Evolutionary conservation across 1,140 invertebrate genomes (phyloP), one percentile per base, ranked within the genome.

Genomic region (Bombus difficillimus): DNA sequence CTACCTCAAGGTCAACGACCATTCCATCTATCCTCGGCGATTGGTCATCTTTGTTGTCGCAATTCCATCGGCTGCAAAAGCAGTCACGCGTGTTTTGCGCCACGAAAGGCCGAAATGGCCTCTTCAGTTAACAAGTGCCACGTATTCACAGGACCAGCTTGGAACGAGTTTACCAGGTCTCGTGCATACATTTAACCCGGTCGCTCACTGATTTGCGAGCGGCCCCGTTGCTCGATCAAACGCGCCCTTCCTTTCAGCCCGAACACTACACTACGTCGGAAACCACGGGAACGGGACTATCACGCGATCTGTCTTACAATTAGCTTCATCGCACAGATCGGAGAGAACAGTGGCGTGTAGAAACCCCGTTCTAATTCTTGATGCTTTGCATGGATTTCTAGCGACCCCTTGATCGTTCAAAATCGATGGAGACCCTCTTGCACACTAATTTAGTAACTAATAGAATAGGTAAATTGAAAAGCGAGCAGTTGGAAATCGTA

Each of bases 121-220:
- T 85, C 85, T 87, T 85, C 85, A 85, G 88, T 91, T 85, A 87
- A 90, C 75, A 87, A 88, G 84, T 68, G 37, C n/a, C 57, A 64
- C 25, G 79, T 80, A 83, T 72, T 83, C 85, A 74, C 32, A 73
- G 86, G 72, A 81, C 72, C 80, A 74, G 13, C 32, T 15, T n/a
- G 86, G 32, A 88, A 91, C 87, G 81, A 90, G 90, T 91, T 91
- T 88, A 88, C 89, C 80, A 73, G 79, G 78, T 57, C 81, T 83
- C 78, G 78, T 89, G 87, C 89, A 89, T 90, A 85, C 87, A 80
- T 90, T 91, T 90, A 90, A 74, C 86, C 72, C 85, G 81, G 78
- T 81, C 57, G 77, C 62, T 82, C 77, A 57, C 79, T 39, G 83
- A 86, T 90, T 88, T 87, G 84, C 74, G 53, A 86, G 78, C 79